Conservation (phyloP, 1,140 invertebrate species). For the Aphidius gifuensis region DNA sequence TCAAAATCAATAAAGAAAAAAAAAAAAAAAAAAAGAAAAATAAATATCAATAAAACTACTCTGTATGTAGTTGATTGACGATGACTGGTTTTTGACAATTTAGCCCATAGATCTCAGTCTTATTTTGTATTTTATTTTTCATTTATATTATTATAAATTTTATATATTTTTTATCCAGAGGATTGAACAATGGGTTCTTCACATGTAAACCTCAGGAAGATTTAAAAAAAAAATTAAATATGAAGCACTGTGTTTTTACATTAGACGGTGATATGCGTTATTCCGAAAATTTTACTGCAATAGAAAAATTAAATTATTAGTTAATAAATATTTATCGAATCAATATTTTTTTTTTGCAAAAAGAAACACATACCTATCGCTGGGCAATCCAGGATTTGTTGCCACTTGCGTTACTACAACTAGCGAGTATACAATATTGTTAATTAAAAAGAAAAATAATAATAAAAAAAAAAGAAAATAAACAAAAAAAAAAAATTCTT, state of each 20-base stretch:
- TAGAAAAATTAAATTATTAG: not conserved
- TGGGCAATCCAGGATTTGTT: no score
- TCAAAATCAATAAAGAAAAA: conserved; percentile 2
- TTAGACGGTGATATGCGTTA: conserved; percentile 53
- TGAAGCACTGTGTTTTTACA: conserved; percentile 45
- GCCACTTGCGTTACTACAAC: no score
- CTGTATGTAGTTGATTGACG: conserved; percentile 33
- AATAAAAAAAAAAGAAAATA: not conserved
- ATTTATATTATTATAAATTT: conserved; percentile 36
- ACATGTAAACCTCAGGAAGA: conserved; percentile 44
- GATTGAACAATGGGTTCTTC: conserved; percentile 48
- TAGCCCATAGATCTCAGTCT: conserved; percentile 53
- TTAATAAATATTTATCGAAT: not conserved
- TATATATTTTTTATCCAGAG: conserved; percentile 51
- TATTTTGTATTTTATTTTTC: conserved; percentile 40
- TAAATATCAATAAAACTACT: conserved; percentile 27
- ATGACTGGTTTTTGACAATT: conserved; percentile 40
- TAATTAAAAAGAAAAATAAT: not conserved
- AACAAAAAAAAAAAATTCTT: conserved; percentile 39
- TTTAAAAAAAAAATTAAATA: conserved; percentile 37
- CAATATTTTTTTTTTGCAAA: not conserved
- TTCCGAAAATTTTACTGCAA: conserved; percentile 52
- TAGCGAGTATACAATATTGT: no score
- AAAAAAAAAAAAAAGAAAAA: not conserved
- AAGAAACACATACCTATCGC: no score